phyloP scores from a whole-genome alignment of 2,113 vertebrate genomes.

The Callipepla squamata region DNA sequence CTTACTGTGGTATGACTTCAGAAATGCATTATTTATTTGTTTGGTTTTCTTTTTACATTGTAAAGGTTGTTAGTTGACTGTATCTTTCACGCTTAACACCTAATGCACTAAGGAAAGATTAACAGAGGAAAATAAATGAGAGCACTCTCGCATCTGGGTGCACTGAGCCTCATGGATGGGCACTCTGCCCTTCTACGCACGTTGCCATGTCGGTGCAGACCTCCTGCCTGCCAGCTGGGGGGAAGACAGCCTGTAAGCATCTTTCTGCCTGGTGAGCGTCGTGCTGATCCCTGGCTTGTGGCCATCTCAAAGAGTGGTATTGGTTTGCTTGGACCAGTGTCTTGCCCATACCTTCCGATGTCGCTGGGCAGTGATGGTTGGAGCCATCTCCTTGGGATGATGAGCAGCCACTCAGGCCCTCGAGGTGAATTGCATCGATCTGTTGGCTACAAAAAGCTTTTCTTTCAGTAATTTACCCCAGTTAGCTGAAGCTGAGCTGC shows the following conservation, averaged over 20 bases:
- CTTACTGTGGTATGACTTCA: neutral
- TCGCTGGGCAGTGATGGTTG: neutral
- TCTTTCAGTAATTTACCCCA: conserved; percentile 7
- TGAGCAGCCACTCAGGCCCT: neutral
- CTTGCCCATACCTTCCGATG: neutral
- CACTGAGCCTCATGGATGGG: neutral
- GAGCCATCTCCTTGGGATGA: neutral
- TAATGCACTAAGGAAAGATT: conserved; percentile 9
- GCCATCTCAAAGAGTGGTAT: neutral
- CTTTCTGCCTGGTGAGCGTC: neutral
- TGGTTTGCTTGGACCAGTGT: neutral
- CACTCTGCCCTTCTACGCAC: neutral
- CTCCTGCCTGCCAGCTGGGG: neutral
- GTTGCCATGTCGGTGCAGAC: neutral
- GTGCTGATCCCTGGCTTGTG: neutral
- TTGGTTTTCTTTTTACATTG: neutral
- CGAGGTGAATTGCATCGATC: neutral
- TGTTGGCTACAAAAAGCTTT: conserved; percentile 30
- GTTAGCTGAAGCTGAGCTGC: neutral
- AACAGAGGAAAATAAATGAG: conserved; percentile 1
- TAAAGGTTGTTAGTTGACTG: conserved; percentile 20
- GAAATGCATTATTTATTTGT: neutral
- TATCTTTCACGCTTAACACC: conserved; percentile 1
- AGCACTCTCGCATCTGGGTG: neutral
- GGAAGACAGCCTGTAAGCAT: neutral